These are phyloP conservation scores for Tenrec ecaudatus DNA, from an alignment of 2,113 vertebrate genomes.

Conservation along the genomic window DNA sequence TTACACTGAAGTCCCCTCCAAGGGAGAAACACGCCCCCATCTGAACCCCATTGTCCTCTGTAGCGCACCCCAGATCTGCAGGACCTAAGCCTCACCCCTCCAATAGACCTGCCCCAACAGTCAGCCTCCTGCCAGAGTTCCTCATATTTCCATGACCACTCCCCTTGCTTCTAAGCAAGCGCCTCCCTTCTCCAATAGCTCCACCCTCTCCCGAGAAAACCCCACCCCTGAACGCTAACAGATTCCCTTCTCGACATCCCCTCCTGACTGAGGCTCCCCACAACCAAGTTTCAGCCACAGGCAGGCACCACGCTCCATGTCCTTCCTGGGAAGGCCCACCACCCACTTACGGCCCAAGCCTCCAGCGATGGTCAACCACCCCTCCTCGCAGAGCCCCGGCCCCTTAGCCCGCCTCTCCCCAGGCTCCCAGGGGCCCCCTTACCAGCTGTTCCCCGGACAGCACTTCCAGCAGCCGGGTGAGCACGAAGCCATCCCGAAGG, in stretches of 20 bases:
- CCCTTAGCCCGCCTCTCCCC: neutral
- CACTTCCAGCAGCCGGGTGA: conserved; percentile 95
- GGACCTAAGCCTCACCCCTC: neutral
- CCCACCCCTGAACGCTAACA: no score
- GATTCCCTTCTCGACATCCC: no score
- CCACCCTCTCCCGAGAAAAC: neutral
- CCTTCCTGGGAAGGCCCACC: neutral
- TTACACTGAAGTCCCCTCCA: neutral
- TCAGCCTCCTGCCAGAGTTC: neutral
- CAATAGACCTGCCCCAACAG: neutral
- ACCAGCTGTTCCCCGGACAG: conserved; percentile 96
- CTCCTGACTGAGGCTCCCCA: no score
- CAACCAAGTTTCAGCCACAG: neutral
- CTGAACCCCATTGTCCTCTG: neutral
- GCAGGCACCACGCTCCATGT: no score
- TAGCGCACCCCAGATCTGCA: neutral
- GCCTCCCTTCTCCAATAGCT: neutral
- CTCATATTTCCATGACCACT: neutral
- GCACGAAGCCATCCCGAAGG: conserved; percentile 94
- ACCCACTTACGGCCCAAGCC: no score
- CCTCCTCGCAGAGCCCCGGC: neutral
- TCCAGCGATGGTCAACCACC: neutral
- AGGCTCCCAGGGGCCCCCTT: conserved; percentile 42
- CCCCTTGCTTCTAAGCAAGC: neutral
- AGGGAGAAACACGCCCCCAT: conserved; percentile 5